A percentile compares a stretch with the other conserved stretches of the same genome.
These are phyloP conservation scores for Albula goreensis DNA, from an alignment of 2,113 vertebrate species.

Conservation along the genomic window DNA sequence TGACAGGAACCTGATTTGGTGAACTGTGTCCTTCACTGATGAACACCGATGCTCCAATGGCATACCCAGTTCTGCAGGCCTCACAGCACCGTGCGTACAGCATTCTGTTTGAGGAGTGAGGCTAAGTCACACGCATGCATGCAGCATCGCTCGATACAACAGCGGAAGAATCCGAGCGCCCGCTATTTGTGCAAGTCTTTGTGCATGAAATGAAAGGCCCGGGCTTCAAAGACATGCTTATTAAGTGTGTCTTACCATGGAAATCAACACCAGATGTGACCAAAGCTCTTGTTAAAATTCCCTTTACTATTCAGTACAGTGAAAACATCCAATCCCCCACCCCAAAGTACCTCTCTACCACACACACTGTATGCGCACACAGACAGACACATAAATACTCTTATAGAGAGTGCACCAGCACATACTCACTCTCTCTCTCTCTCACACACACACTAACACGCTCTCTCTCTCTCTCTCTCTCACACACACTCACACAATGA, in stretches of 20 bases:
- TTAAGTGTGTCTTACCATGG: conserved; percentile 88
- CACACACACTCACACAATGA: neutral
- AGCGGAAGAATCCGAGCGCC: conserved; percentile 78
- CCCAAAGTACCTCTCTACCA: neutral
- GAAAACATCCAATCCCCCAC: conserved; percentile 49
- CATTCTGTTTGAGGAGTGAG: conserved; percentile 38
- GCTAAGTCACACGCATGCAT: conserved; percentile 32
- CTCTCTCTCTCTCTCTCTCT: no score
- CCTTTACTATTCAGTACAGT: conserved; percentile 62
- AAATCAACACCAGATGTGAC: conserved; percentile 96
- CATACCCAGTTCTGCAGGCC: no score
- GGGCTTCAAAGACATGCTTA: conserved; percentile 90
- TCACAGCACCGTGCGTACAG: neutral
- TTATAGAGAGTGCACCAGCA: conserved; percentile 2
- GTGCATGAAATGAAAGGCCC: conserved; percentile 85
- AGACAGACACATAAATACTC: conserved; percentile 43
- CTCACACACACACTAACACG: neutral
- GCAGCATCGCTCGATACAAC: conserved; percentile 77
- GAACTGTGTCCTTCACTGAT: no score
- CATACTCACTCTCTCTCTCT: neutral
- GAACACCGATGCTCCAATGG: no score
- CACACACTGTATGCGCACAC: conserved; percentile 1
- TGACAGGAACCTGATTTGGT: no score
- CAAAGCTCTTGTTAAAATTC: conserved; percentile 74
- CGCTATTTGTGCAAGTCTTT: conserved; percentile 74